Conservation (phyloP, 2,888 invertebrate species). For the Rhagonycha lutea region DNA sequence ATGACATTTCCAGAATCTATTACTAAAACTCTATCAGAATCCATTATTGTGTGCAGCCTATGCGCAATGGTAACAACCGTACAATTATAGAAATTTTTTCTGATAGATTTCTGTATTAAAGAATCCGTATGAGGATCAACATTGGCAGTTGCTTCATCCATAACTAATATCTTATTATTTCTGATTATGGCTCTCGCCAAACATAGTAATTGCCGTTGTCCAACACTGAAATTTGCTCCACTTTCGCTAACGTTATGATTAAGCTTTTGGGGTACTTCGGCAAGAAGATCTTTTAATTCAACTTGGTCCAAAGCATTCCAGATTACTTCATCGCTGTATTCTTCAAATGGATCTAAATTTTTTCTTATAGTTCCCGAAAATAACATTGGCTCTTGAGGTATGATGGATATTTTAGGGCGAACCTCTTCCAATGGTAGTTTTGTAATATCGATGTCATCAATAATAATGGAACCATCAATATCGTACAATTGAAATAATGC, state of each 20-base stretch:
- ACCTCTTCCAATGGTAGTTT: slow-evolving; percentile 75
- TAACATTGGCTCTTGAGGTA: slow-evolving; percentile 84
- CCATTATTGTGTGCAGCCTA: slow-evolving; percentile 80
- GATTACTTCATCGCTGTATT: slow-evolving; percentile 74
- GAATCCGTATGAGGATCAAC: slow-evolving; percentile 76
- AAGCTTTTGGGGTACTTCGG: slow-evolving; percentile 64
- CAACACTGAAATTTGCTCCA: slow-evolving; percentile 50
- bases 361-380: slow-evolving; percentile 86
- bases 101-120: slow-evolving; percentile 73
- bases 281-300: slow-evolving; percentile 54
- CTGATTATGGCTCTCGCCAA: slow-evolving; percentile 66
- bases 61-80: slow-evolving; percentile 82
- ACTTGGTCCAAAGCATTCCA: slow-evolving; percentile 75
- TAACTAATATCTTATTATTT: slow-evolving; percentile 45
- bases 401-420: slow-evolving; percentile 78
- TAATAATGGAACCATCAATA: slow-evolving; percentile 75
- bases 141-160: slow-evolving; percentile 78
- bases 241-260: slow-evolving; percentile 72
- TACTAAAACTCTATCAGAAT: slow-evolving; percentile 77
- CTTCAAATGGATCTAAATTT: slow-evolving; percentile 88
- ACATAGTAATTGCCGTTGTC: slow-evolving; percentile 69
- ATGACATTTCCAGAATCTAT: slow-evolving; percentile 73
- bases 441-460: slow-evolving; percentile 78
- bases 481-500: slow-evolving; percentile 82
- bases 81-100: slow-evolving; percentile 70